These are phyloP conservation scores for Cotesia glomerata DNA, from an alignment of 1,140 invertebrate genomes.

Conservation along the genomic window DNA sequence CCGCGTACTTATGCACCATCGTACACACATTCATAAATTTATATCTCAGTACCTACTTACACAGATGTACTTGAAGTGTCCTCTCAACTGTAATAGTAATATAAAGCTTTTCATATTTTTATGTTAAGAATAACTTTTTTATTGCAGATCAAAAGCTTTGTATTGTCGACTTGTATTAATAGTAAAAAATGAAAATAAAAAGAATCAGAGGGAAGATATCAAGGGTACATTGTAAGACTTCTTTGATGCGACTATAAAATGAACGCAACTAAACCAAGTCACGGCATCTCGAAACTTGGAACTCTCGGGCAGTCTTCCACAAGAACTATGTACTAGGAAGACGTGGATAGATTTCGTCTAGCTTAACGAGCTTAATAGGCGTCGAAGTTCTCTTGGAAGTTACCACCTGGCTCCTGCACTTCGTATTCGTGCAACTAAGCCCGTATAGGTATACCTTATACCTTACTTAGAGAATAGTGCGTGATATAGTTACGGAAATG, in stretches of 20 bases:
- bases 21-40: not conserved
- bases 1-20: not conserved
- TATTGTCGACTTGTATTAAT: not conserved
- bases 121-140: not conserved
- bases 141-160: not conserved
- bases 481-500: no score
- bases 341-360: not conserved
- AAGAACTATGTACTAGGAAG: not conserved
- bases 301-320: not conserved
- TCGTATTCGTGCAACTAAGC: no score
- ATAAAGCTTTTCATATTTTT: not conserved
- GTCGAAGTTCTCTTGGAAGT: slow-evolving; percentile 46
- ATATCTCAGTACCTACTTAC: no score
- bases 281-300: not conserved
- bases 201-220: not conserved
- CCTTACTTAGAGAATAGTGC: no score
- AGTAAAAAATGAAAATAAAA: not conserved
- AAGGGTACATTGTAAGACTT: not conserved
- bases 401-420: slow-evolving; percentile 24
- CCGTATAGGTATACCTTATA: no score
- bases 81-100: not conserved
- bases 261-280: not conserved
- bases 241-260: not conserved
- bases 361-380: slow-evolving; percentile 51
- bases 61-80: no score